Evolutionary conservation across 2,797 vertebrate species (phyloP), one percentile per base, ranked within the genome.

Genomic region (Gephyroberyx darwinii): DNA sequence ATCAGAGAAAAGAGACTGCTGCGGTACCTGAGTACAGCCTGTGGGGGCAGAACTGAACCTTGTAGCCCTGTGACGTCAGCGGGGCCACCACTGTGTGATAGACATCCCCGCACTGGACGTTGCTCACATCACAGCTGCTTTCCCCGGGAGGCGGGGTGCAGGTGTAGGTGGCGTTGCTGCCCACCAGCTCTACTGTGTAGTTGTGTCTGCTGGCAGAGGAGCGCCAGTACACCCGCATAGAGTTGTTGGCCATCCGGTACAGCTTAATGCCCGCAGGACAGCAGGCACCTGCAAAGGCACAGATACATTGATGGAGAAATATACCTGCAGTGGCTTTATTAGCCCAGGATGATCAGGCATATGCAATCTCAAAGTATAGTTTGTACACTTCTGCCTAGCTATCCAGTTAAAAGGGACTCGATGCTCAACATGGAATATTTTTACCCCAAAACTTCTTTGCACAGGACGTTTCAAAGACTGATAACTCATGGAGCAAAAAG

Each of bases 11-110:
- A 26, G 26, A 26, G 26, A 26, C 2, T 43, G 10, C 6, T 35
- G n/a, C 10, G 69, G 80, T 95, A 96, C 97, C 97, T 92, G 95
- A 96, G 92, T 96, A 98, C 77, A 93, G 88, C 84, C 94, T 96
- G 64, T 92, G 87, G 0, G 95, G 90, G 66, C 96, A 98, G 90
- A 98, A 96, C 0, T 71, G 87, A 65, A 95, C 90, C 84, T 89
- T 93, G 52, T 31, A 61, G 80, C 93, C 93, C 5, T 91, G 94
- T n/a, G 80, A 45, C 43, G 90, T 90, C 59, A 95, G 56, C 0
- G 96, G 96, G 2, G 95, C 93, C 2, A 97, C 96, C 22, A 94
- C 83, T 13, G 97, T 92, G 0, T 85, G 89, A 69, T 96, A 98
- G 2, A 94, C 86, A 0, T 94, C 93, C 6, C 96, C 96, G 41